phyloP scores from a whole-genome alignment of 2,797 vertebrate species.

The Coilia nasus region DNA sequence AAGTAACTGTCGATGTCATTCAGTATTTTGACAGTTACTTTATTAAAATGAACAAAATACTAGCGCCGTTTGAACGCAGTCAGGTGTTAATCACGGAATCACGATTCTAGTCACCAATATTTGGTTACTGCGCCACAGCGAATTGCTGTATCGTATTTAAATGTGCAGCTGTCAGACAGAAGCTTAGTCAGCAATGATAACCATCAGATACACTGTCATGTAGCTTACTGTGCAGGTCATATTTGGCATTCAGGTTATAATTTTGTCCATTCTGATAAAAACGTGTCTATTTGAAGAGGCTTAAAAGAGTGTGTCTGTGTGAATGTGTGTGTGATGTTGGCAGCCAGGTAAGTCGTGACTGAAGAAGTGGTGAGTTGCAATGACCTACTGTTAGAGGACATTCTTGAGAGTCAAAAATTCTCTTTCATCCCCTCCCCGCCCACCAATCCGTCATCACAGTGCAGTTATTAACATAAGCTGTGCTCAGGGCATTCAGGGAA shows the following conservation, averaged over 20 bases:
- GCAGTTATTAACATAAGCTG: slow-evolving; percentile 20
- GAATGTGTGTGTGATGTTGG: background rate
- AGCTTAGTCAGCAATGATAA: no score
- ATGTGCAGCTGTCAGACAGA: background rate
- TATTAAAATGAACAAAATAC: background rate
- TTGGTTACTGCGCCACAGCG: background rate
- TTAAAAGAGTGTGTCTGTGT: background rate
- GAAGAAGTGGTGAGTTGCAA: background rate
- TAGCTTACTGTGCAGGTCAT: no score
- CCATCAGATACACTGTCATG: no score
- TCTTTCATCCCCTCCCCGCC: background rate
- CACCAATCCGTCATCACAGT: slow-evolving; percentile 17
- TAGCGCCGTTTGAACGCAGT: background rate
- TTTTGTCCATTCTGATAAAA: background rate
- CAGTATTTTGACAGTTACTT: background rate
- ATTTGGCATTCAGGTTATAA: background rate
- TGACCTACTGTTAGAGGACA: slow-evolving; percentile 21
- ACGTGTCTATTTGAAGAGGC: background rate
- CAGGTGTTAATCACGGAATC: background rate
- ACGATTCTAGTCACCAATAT: background rate
- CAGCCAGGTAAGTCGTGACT: slow-evolving; percentile 1
- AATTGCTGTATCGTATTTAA: background rate
- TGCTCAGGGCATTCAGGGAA: background rate
- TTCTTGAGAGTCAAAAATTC: slow-evolving; percentile 4
- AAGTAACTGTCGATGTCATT: background rate